Base-by-base conservation (phyloP, 23 tunicate genomes). In the Trididemnum miniatum region DNA sequence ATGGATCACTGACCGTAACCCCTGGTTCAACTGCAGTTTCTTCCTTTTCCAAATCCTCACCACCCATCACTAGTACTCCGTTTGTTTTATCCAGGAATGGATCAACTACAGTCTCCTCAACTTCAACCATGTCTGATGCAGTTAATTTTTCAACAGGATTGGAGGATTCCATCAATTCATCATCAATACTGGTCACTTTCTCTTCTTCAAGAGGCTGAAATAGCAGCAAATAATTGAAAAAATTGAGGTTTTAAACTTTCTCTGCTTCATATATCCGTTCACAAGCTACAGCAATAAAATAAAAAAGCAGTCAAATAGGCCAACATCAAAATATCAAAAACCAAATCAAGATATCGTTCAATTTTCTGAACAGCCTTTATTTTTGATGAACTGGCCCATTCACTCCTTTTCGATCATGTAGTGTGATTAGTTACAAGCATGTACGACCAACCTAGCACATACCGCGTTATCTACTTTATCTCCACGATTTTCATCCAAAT, bases 131-230 rank as follows among this genome's bases (percentile, higher is more conserved):
- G 38, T 67, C 25, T 5, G 37, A 31, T 31, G 2, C 20, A n/a
- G 25, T 32, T 4, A 67, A 30, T 31, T 67, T 67, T 30, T 67
- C 75, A 9, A 67, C 75, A 31, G 75, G n/a, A 33, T 67, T 38
- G n/a, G 37, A 5, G 18, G 75, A 2, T 39, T 29, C 63, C 9
- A 37, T 50, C 24, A 67, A 67, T 35, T 87, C 91, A 31, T 74
- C 91, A 65, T 87, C 91, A 24, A 88, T 88, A 33, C 87, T 88
- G 2, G 93, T 88, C 79, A 88, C 93, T 69, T 88, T 88, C 29
- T 88, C 87, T 76, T 88, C 93, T 67, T 88, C 93, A 25, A 88
- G 66, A 9, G 90, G 90, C 90, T 86, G 39, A 32, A 86, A 86
- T 44, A 44, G 9, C 9, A 9, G n/a, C n/a, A n/a, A n/a, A n/a